phyloP scores from a whole-genome alignment of 1,140 invertebrate genomes.

The Calliopsis andreniformis region DNA sequence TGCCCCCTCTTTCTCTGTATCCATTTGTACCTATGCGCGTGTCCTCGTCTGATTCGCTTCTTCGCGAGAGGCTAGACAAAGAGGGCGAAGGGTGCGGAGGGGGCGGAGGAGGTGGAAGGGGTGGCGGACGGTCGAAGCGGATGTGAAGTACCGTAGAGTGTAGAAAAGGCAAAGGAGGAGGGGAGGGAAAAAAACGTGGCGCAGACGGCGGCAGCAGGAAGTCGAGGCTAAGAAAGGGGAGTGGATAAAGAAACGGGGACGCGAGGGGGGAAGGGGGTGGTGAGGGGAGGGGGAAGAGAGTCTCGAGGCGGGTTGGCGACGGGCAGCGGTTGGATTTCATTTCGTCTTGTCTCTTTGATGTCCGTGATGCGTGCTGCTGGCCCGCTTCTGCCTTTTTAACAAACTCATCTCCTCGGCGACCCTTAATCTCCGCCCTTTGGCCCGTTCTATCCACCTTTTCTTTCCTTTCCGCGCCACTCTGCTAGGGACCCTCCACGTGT shows the following conservation, averaged over 20 bases:
- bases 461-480: constrained; percentile 59
- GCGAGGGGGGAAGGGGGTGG: constrained; percentile 42
- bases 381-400: constrained; percentile 81
- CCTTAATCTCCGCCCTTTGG: constrained; percentile 80
- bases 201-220: constrained; percentile 50
- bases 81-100: neutral
- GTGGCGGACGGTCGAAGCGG: constrained; percentile 43
- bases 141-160: constrained; percentile 61
- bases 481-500: constrained; percentile 27
- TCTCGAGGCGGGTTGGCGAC: constrained; percentile 59
- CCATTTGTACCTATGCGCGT: too few species aligned
- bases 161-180: constrained; percentile 46
- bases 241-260: constrained; percentile 58
- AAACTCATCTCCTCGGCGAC: constrained; percentile 80
- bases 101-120: neutral
- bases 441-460: constrained; percentile 66
- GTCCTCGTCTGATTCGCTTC: constrained; percentile 25
- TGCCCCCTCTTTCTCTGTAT: constrained; percentile 32
- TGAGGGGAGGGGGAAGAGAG: constrained; percentile 50
- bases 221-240: constrained; percentile 57
- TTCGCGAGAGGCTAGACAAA: neutral
- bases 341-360: constrained; percentile 82
- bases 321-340: constrained; percentile 80
- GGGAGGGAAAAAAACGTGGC: constrained; percentile 53
- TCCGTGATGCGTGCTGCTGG: constrained; percentile 80